Percentiles rank a stretch among this genome's conserved stretches.
These are phyloP conservation scores for Sarcophaga caerulescens DNA, from an alignment of 2,888 invertebrate species.

Conservation along the genomic window DNA sequence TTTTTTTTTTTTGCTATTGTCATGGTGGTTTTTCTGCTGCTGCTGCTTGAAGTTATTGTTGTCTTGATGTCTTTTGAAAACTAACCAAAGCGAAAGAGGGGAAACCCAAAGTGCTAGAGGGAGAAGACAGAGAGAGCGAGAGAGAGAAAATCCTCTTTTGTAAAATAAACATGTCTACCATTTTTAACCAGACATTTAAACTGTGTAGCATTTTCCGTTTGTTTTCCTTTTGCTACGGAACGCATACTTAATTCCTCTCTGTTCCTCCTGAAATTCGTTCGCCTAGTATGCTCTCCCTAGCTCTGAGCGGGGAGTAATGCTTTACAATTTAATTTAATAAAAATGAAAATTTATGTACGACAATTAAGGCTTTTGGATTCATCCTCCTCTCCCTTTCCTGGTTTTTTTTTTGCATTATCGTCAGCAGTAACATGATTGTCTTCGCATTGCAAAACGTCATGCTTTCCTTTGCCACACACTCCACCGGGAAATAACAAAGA, in stretches of 20 bases:
- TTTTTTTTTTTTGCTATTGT: conserved; percentile 18
- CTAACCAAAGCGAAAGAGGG: background rate
- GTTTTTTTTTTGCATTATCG: background rate
- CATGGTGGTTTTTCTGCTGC: conserved; percentile 1
- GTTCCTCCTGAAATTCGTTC: background rate
- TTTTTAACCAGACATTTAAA: conserved; percentile 46
- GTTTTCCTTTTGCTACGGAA: background rate
- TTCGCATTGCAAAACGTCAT: conserved; percentile 9
- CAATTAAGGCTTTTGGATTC: conserved; percentile 28
- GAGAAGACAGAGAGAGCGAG: background rate
- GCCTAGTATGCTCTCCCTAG: background rate
- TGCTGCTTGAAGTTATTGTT: conserved; percentile 1
- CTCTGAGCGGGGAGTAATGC: conserved; percentile 27
- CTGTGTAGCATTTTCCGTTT: conserved; percentile 39
- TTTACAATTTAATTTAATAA: conserved; percentile 62
- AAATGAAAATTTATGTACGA: conserved; percentile 60
- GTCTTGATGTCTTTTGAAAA: conserved; percentile 33
- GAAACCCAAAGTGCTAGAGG: no score
- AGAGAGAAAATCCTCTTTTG: conserved; percentile 36
- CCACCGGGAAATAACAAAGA: conserved; percentile 11
- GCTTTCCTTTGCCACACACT: conserved; percentile 4
- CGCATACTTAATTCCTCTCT: background rate
- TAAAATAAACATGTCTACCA: conserved; percentile 32
- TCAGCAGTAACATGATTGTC: background rate
- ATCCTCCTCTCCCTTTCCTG: background rate